Evolutionary conservation across 2,113 vertebrate genomes (phyloP), one percentile per base, ranked within the genome.

Genomic region (Malurus alboscapulatus): DNA sequence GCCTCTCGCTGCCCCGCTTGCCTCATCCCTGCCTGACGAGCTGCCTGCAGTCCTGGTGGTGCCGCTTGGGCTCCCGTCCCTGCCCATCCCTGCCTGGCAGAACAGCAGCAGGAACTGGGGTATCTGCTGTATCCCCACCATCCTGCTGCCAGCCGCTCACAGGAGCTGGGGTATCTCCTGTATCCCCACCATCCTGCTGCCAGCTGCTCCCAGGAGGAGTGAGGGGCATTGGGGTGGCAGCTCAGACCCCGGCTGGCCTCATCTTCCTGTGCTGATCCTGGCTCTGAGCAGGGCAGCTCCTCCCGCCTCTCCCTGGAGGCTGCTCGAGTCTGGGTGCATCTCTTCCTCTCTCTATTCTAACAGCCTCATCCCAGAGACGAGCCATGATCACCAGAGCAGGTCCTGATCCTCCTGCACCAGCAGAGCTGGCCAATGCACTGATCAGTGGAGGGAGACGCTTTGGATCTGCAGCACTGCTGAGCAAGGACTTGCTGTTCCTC

Each of bases 401-500:
- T 63, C 76, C 51, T 3, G 4, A 27, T 67, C 14, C 54, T 34
- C 59, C 75, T 65, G 68, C 47, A 44, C 40, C n/a, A 80, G 78
- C 69, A 71, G 62, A 71, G 83, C 76, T 42, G 76, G 84, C 76
- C 82, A 59, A 79, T 48, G 20, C 16, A 57, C 17, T 1, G 26
- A 88, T 79, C 81, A 81, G 66, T 7, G 4, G 72, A 75, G 48
- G 62, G 65, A 91, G 54, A 44, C 2, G 1, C 48, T 65, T 71
- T 71, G 71, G 75, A 94, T 87, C 69, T 38, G 62, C 71, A 66
- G 50, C 6, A 0, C 91, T 79, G 91, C 87, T 8, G 10, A 89
- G 68, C 3, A 4, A 93, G 93, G 68, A 90, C 88, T 87, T 38
- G 54, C 58, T 80, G 91, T 94, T 92, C 84, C 54, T 91, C 84